These are phyloP conservation scores for Diaphora mendica DNA, from an alignment of 2,888 invertebrate genomes.

Conservation along the genomic window DNA sequence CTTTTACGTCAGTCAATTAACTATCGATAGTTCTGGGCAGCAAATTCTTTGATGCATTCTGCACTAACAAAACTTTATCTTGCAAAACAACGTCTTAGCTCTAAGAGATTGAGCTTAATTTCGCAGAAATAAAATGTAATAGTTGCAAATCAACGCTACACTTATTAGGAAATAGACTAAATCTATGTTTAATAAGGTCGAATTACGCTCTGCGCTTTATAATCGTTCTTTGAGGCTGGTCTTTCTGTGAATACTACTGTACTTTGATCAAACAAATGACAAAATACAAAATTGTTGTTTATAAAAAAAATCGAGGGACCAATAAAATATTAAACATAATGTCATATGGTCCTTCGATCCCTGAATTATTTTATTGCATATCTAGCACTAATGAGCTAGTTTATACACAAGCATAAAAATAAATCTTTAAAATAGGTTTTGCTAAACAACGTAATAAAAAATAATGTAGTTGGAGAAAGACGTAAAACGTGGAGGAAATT, in stretches of 20 bases:
- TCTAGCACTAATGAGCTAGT: not conserved
- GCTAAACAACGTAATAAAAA: not conserved
- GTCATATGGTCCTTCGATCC: not conserved
- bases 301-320: not conserved
- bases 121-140: conserved; percentile 42
- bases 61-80: conserved; percentile 22
- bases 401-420: not conserved
- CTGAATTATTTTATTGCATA: not conserved
- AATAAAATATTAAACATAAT: not conserved
- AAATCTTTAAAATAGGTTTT: not conserved
- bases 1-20: not conserved
- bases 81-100: conserved; percentile 52
- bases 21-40: not conserved
- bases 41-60: not conserved
- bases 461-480: not conserved
- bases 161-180: conserved; percentile 52
- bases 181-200: conserved; percentile 57
- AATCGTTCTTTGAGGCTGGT: conserved; percentile 40
- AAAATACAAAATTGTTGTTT: not conserved
- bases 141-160: conserved; percentile 45
- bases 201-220: conserved; percentile 49
- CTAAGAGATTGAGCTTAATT: conserved; percentile 60
- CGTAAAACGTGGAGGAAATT: not conserved
- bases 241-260: conserved; percentile 1
- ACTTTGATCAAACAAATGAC: not conserved